Percentiles rank a stretch among this genome's conserved stretches.
Conservation (phyloP, 2,888 invertebrate genomes). For the Scaeva pyrastri region DNA sequence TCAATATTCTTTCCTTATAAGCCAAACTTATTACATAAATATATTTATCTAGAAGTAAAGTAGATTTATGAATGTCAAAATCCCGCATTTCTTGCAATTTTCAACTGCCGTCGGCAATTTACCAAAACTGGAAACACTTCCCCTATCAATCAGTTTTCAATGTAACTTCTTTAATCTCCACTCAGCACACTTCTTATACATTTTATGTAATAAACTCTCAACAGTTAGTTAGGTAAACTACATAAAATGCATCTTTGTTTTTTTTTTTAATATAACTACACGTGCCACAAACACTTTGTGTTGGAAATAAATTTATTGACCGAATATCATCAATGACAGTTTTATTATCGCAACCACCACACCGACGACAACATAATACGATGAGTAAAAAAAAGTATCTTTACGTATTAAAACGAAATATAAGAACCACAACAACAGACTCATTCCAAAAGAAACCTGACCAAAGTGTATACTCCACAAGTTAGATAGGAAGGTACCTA, state of each 20-base stretch:
- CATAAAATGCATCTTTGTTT: constrained; percentile 41
- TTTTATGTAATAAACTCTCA: not conserved
- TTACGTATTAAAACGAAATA: not conserved
- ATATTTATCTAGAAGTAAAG: too few relatives aligned
- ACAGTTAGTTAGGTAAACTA: not conserved
- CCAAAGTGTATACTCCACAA: constrained; percentile 49
- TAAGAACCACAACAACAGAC: constrained; percentile 40
- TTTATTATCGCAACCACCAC: constrained; percentile 80
- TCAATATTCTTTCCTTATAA: too few relatives aligned
- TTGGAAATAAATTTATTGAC: constrained; percentile 81
- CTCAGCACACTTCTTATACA: not conserved
- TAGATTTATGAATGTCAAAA: too few relatives aligned
- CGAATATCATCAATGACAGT: constrained; percentile 80
- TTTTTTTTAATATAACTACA: constrained; percentile 63
- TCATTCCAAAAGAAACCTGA: constrained; percentile 56
- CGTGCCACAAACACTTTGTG: constrained; percentile 78
- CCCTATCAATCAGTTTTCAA: too few relatives aligned
- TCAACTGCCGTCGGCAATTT: constrained; percentile 11
- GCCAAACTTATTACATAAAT: too few relatives aligned
- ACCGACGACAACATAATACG: constrained; percentile 77
- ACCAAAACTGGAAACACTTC: too few relatives aligned
- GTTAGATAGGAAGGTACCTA: not conserved
- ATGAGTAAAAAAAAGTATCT: not conserved
- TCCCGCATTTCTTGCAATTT: not conserved
- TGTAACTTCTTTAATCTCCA: too few relatives aligned